Evolutionary conservation across 1,140 invertebrate genomes (phyloP).

Genomic region (Steinernema khuongi): DNA sequence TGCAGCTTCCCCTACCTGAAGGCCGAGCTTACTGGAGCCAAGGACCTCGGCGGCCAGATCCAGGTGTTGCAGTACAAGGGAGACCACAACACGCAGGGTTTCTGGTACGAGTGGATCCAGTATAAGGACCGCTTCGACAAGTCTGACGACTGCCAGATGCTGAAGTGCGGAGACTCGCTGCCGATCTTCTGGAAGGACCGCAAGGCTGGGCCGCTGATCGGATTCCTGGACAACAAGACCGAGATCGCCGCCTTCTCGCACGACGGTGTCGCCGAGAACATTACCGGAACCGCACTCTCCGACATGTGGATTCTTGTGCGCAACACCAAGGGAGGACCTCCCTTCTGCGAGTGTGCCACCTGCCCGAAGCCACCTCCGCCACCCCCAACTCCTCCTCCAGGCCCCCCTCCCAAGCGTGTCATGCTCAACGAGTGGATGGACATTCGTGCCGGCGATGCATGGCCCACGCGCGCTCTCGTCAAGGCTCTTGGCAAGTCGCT

Average conservation of each 20-base stretch:
- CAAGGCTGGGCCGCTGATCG: conserved; percentile 24
- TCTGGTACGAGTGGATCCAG: conserved; percentile 36
- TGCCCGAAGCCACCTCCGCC: conserved; percentile 31
- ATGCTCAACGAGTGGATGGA: conserved; percentile 50
- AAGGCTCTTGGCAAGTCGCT: conserved; percentile 37
- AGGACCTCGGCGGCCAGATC: conserved; percentile 28
- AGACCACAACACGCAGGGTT: conserved; percentile 37
- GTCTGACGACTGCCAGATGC: conserved; percentile 9
- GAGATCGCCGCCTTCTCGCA: conserved; percentile 42
- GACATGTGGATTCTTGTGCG: conserved; percentile 42
- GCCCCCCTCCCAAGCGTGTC: conserved; percentile 26
- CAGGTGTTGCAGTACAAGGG: conserved; percentile 34
- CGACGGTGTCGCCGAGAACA: conserved; percentile 28
- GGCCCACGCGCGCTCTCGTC: conserved; percentile 26
- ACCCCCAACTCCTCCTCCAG: conserved; percentile 5
- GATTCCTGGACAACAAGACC: conserved; percentile 47
- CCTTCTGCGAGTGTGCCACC: conserved; percentile 36
- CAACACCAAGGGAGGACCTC: conserved; percentile 39
- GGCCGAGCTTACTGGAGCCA: conserved; percentile 21
- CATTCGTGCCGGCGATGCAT: conserved; percentile 42
- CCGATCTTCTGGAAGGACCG: conserved; percentile 31
- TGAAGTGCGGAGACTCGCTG: conserved; percentile 29
- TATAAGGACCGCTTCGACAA: conserved; percentile 34
- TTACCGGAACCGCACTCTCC: conserved; percentile 23
- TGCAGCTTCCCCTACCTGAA: conserved; percentile 25